These are phyloP conservation scores for Cygnus buccinator DNA, from an alignment of 2,113 vertebrate species.

Conservation along the genomic window DNA sequence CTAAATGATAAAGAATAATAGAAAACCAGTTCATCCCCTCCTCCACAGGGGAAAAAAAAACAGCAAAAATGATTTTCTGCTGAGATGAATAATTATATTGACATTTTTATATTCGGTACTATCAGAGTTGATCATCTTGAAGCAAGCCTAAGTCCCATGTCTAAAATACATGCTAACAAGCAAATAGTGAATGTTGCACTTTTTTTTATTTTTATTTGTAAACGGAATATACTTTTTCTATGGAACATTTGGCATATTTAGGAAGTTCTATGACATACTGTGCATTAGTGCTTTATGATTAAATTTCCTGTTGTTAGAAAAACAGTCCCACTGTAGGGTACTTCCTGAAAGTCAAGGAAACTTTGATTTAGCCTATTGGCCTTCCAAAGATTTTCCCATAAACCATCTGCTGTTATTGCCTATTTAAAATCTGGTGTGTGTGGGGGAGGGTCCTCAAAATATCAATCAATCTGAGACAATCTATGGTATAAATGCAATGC, in stretches of 20 bases:
- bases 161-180: neutral
- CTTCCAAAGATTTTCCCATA: neutral
- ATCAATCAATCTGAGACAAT: neutral
- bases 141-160: neutral
- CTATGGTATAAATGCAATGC: neutral
- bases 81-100: slow-evolving; percentile 47
- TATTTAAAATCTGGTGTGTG: neutral
- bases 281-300: neutral
- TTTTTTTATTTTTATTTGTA: no score
- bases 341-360: neutral
- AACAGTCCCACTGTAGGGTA: neutral
- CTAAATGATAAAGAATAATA: neutral
- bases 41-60: neutral
- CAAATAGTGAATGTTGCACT: neutral
- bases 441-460: slow-evolving; percentile 7
- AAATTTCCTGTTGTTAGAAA: neutral
- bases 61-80: slow-evolving; percentile 9
- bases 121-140: slow-evolving; percentile 22
- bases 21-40: slow-evolving; percentile 30
- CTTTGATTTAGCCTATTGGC: slow-evolving; percentile 18
- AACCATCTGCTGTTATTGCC: slow-evolving; percentile 9
- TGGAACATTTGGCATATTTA: neutral
- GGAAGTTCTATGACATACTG: neutral
- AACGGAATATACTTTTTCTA: neutral
- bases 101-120: slow-evolving; percentile 27